A percentile compares a stretch with the other conserved stretches of the same genome.
These are phyloP conservation scores for Arothron firmamentum DNA, from an alignment of 2,113 vertebrate genomes.

Conservation along the genomic window DNA sequence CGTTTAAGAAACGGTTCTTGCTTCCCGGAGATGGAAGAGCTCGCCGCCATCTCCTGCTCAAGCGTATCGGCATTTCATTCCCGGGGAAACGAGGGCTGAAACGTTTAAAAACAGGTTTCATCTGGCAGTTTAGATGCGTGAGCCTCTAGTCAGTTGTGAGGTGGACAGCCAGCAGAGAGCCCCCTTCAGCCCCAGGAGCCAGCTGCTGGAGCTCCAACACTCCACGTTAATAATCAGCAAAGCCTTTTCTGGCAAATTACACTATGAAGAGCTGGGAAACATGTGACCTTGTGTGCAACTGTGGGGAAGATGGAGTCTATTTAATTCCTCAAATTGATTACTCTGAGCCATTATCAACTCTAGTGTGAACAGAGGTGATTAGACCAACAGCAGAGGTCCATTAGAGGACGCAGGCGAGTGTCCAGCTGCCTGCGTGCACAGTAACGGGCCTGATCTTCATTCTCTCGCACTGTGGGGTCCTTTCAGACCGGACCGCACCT, in stretches of 20 bases:
- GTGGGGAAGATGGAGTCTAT: not conserved
- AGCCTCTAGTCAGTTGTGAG: not conserved
- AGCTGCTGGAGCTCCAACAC: not conserved
- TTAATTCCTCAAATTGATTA: conserved; percentile 1
- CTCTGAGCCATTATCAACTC: no score
- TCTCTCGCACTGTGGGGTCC: no score
- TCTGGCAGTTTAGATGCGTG: no score
- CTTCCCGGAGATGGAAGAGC: no score
- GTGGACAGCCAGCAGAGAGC: conserved; percentile 10
- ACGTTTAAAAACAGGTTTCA: no score
- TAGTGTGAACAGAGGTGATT: not conserved
- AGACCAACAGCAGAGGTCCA: not conserved
- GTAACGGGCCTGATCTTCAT: no score
- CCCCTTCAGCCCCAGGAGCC: conserved; percentile 22
- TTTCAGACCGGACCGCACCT: conserved; percentile 74
- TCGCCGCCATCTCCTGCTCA: no score
- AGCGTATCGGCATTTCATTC: no score
- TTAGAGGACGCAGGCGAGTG: not conserved
- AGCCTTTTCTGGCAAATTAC: not conserved
- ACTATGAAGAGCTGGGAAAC: not conserved
- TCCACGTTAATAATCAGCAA: no score
- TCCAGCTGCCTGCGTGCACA: no score
- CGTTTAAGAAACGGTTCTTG: no score
- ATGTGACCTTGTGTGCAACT: conserved; percentile 2
- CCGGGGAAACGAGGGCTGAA: no score